Percentiles rank a stretch among this genome's conserved stretches.
Evolutionary conservation across 2,888 invertebrate genomes (phyloP).

Genomic region (Apantesis nais): DNA sequence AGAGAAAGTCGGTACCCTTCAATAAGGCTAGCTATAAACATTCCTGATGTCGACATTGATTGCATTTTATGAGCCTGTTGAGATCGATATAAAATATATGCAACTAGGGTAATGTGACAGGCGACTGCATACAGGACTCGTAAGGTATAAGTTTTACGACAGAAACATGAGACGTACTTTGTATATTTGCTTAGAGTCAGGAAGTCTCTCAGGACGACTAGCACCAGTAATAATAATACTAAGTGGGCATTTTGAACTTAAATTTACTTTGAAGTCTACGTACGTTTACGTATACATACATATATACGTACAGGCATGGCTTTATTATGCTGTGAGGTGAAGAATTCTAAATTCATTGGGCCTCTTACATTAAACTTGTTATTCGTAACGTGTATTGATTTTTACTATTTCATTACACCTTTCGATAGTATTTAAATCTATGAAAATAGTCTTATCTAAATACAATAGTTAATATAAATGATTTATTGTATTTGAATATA

Average conservation of each 20-base stretch:
- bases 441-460: too few species aligned
- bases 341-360: too few species aligned
- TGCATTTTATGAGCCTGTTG: background rate
- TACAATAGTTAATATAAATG: too few species aligned
- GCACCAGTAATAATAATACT: background rate
- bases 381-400: too few species aligned
- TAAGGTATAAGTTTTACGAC: background rate
- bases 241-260: background rate
- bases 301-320: too few species aligned
- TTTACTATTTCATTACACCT: too few species aligned
- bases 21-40: background rate
- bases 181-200: background rate
- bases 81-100: constrained; percentile 1
- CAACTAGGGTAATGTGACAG: background rate
- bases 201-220: background rate
- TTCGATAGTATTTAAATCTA: too few species aligned
- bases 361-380: too few species aligned
- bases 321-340: too few species aligned
- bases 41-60: background rate
- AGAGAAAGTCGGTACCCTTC: background rate
- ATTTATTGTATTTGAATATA: too few species aligned
- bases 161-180: background rate
- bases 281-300: too few species aligned
- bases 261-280: too few species aligned
- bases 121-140: background rate